Evolutionary conservation across 2,113 vertebrate genomes (phyloP).

Genomic region (Ammodytes marinus): DNA sequence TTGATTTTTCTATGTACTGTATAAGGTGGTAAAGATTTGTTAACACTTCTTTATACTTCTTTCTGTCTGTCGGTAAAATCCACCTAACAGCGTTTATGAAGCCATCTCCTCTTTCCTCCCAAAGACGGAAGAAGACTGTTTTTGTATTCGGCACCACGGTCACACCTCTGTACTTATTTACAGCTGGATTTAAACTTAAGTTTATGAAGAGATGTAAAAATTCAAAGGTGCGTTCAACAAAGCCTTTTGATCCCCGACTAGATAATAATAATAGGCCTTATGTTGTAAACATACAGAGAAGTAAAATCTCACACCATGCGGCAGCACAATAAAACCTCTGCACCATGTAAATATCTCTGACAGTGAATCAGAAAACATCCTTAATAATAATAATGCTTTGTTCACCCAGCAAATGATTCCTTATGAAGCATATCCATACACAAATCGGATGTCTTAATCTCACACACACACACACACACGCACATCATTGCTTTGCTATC

Average conservation of each 20-base stretch:
- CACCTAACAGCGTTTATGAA: slow-evolving; percentile 1
- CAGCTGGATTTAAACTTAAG: slow-evolving; percentile 5
- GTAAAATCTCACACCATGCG: slow-evolving; percentile 14
- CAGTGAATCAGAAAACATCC: slow-evolving; percentile 40
- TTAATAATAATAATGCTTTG: slow-evolving; percentile 36
- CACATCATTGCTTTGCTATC: slow-evolving; percentile 50
- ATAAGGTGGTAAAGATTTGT: neutral
- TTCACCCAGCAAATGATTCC: slow-evolving; percentile 36
- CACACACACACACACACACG: slow-evolving; percentile 41
- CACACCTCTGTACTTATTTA: slow-evolving; percentile 21
- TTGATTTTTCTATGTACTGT: neutral
- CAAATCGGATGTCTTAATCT: slow-evolving; percentile 61
- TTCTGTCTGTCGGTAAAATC: neutral
- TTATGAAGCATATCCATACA: slow-evolving; percentile 32
- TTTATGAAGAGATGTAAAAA: slow-evolving; percentile 4
- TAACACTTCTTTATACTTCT: neutral
- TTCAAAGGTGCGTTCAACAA: slow-evolving; percentile 4
- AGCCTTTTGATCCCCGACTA: slow-evolving; percentile 19
- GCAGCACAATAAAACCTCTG: slow-evolving; percentile 18
- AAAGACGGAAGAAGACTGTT: neutral
- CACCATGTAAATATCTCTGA: slow-evolving; percentile 20
- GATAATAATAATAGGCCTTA: slow-evolving; percentile 10
- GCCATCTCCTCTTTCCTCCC: neutral
- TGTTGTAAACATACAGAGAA: slow-evolving; percentile 2
- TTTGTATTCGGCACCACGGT: slow-evolving; percentile 15